Conservation (phyloP, 2,797 vertebrate genomes). For the Delichon dasypus region DNA sequence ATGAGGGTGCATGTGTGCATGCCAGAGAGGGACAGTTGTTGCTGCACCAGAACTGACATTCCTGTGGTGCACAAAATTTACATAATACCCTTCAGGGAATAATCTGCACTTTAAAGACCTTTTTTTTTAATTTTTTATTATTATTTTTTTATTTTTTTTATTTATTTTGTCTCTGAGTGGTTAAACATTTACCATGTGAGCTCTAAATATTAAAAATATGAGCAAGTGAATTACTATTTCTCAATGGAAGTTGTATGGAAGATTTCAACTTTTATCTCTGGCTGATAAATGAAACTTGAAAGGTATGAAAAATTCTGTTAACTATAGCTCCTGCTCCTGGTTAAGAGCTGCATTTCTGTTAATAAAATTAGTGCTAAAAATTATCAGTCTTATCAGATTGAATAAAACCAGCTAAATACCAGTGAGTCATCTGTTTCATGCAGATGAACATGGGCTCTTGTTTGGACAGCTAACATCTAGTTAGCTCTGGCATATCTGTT, state of each 20-base stretch:
- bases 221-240: background rate
- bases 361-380: background rate
- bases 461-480: background rate
- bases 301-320: constrained; percentile 3
- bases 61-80: background rate
- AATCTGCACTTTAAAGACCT: background rate
- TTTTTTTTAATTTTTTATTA: too few species aligned
- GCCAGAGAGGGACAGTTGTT: background rate
- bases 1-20: background rate
- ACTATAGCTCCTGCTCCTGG: background rate
- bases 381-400: background rate
- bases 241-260: background rate
- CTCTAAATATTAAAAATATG: background rate
- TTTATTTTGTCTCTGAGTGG: background rate
- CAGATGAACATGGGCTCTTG: background rate
- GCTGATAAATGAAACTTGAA: background rate
- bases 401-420: constrained; percentile 1
- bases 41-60: background rate
- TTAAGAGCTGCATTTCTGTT: background rate
- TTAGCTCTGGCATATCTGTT: background rate
- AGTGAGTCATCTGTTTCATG: background rate
- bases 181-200: background rate
- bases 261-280: background rate
- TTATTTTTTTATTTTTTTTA: too few species aligned
- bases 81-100: background rate